phyloP scores from a whole-genome alignment of 35 echinoderm and acorn worm genomes.

The Acanthaster planci region DNA sequence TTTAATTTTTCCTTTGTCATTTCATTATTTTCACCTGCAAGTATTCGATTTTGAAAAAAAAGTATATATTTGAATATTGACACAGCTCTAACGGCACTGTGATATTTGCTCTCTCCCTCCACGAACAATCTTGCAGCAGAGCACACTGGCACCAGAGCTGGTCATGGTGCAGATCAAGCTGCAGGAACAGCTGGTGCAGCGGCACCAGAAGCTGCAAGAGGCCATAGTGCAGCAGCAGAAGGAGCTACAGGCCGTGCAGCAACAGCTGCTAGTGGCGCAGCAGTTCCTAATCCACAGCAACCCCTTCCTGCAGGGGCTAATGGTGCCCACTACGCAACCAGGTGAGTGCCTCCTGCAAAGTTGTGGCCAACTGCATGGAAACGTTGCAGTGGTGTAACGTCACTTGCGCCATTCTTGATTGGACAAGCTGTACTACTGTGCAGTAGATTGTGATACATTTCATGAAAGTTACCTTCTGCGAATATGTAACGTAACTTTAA shows the following conservation, averaged over 20 bases:
- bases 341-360: not conserved
- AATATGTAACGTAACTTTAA: not conserved
- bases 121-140: not conserved
- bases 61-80: too few relatives aligned
- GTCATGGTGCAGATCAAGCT: constrained; percentile 63
- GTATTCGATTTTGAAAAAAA: too few relatives aligned
- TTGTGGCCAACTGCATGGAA: not conserved
- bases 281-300: constrained; percentile 53
- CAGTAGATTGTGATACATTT: not conserved
- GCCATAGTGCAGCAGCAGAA: constrained; percentile 55
- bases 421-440: not conserved
- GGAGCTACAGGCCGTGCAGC: constrained; percentile 53
- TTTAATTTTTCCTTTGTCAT: too few relatives aligned
- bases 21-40: too few relatives aligned
- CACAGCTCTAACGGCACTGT: too few relatives aligned
- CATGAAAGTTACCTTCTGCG: not conserved
- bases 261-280: constrained; percentile 34
- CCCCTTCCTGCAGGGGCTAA: constrained; percentile 23
- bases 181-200: constrained; percentile 54
- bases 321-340: not conserved
- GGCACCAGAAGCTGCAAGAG: constrained; percentile 62
- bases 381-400: not conserved
- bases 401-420: not conserved
- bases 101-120: not conserved
- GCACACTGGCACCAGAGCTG: constrained; percentile 34